Base-by-base conservation (phyloP, 2,797 vertebrate genomes). In the Xenopus petersii region DNA sequence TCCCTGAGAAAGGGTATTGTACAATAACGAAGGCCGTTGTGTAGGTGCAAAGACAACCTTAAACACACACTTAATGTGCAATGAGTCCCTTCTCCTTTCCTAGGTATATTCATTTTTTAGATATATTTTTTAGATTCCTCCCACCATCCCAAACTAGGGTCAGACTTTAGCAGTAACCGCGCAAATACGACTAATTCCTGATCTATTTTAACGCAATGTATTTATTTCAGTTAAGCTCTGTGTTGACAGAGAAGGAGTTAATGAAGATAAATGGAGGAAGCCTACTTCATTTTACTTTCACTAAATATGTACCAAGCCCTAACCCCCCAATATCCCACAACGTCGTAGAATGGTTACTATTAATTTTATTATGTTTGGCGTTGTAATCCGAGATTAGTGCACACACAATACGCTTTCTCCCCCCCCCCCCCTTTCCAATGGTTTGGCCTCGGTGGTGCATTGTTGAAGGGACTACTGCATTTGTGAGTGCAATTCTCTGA, bases 381-480 rank as follows among this genome's bases (percentile, higher is more conserved):
- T 89, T 95, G 92, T 98, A 96, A 96, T 96, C 94, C 90, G 87
- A 91, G 94, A 95, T 97, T 95, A 95, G 84, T 92, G 85, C 87
- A 85, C 88, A 93, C 85, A 93, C 91, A 90, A 92, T 90, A 91
- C 55, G 16, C 91, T 94, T 95, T 95, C 26, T 30, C 21, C 1
- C 21, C 21, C 21, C 21, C 4, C 26, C 26, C 94, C 88, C 90
- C 82, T 48, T 13, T 51, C 49, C 5, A 3, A 42, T 42, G 5
- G 6, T 7, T 42, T 42, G 36, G 36, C 36, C 36, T 42, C 36
- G 36, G 5, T 5, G 36, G 36, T 42, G 36, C 36, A 42, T 42
- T 42, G 36, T 30, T 42, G 36, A 73, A 83, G 87, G 81, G 75
- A 82, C 77, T 70, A 85, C 89, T 89, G 86, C 87, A 88, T 88